Evolutionary conservation across 2,797 vertebrate species (phyloP).

Genomic region (Calcarius lapponicus): DNA sequence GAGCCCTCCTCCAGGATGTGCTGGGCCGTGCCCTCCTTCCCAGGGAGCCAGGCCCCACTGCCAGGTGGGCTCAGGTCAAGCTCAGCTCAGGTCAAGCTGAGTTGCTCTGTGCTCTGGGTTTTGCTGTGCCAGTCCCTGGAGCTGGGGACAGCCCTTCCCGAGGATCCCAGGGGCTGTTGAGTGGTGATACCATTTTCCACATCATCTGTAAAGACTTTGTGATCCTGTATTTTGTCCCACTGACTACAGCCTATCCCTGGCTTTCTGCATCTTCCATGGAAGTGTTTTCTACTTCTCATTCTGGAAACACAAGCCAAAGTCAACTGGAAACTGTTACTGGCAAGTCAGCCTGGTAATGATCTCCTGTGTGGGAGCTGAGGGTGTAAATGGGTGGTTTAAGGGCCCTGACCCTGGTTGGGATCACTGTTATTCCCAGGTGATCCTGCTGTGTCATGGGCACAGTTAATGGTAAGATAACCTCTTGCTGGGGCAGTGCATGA

Average conservation of each 20-base stretch:
- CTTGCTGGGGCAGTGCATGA: not conserved
- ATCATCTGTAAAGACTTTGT: not conserved
- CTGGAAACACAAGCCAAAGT: constrained; percentile 41
- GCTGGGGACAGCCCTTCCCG: not conserved
- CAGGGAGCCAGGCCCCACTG: fast-evolving
- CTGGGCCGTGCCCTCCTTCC: not conserved
- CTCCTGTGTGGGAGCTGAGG: not conserved
- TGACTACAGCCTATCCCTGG: not conserved
- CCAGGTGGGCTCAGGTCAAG: not conserved
- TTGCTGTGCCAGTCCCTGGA: not conserved
- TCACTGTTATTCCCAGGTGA: not conserved
- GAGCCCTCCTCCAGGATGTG: not conserved
- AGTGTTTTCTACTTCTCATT: not conserved
- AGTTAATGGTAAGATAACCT: not conserved
- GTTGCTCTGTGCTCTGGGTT: not conserved
- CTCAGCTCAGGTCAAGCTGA: not conserved
- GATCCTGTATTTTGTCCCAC: not conserved
- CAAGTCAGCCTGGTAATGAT: not conserved
- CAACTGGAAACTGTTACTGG: not conserved
- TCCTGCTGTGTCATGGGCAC: not conserved
- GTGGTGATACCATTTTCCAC: not conserved
- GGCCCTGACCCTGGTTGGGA: not conserved
- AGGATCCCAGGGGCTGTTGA: not conserved
- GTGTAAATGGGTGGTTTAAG: not conserved
- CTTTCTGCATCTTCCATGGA: not conserved